These are phyloP conservation scores for Harpalus rubripes DNA, from an alignment of 2,888 invertebrate species.

Conservation along the genomic window DNA sequence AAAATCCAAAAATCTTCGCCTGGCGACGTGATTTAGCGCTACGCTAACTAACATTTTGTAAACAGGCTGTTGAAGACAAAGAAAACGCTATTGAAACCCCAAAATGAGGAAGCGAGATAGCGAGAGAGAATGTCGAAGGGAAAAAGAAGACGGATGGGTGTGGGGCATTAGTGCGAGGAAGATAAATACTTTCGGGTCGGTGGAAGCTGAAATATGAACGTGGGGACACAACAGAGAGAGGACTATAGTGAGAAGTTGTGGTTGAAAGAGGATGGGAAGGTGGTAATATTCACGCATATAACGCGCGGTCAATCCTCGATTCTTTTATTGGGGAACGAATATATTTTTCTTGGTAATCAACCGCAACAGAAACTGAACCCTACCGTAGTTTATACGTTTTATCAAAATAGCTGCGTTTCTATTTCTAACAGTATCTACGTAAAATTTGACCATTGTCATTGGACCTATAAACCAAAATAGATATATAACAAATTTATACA, in stretches of 20 bases:
- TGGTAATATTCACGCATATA: neutral
- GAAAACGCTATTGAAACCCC: neutral
- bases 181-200: slow-evolving; percentile 59
- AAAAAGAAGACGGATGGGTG: slow-evolving; percentile 62
- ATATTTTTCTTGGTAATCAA: too few relatives aligned
- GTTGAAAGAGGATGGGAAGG: neutral
- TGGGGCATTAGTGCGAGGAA: slow-evolving; percentile 60
- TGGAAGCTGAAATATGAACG: slow-evolving; percentile 59
- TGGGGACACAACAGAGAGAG: slow-evolving; percentile 11
- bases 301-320: neutral
- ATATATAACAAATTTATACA: too few relatives aligned
- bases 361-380: too few relatives aligned
- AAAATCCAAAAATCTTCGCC: slow-evolving; percentile 26
- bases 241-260: neutral
- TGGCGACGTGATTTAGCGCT: slow-evolving; percentile 45
- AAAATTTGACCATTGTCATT: too few relatives aligned
- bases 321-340: neutral
- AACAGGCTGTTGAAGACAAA: slow-evolving; percentile 36
- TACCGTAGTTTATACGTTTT: too few relatives aligned
- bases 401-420: too few relatives aligned
- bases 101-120: neutral
- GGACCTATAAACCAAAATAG: too few relatives aligned
- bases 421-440: too few relatives aligned
- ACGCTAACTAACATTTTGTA: slow-evolving; percentile 61
- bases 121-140: slow-evolving; percentile 18